Conservation (phyloP, 2,888 invertebrate species). For the Tineola bisselliella region DNA sequence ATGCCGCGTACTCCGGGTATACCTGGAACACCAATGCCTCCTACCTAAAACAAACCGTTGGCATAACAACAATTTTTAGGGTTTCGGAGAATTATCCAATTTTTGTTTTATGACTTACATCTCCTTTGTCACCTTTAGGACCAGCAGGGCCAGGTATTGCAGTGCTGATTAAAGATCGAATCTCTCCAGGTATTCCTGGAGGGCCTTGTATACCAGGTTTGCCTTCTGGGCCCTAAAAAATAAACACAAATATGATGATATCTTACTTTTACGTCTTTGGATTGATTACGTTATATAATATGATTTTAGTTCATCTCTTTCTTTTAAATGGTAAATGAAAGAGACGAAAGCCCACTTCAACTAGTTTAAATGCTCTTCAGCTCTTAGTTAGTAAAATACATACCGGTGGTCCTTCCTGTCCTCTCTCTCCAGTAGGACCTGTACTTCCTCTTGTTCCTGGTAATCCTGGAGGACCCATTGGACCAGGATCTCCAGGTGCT, state of each 20-base stretch:
- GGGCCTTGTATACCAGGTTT: conserved; percentile 39
- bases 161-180: conserved; percentile 29
- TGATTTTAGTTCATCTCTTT: no score
- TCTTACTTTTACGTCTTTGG: no score
- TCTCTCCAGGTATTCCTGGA: conserved; percentile 44
- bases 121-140: conserved; percentile 44
- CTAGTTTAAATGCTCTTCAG: no score
- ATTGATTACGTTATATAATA: no score
- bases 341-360: no score
- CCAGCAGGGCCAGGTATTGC: conserved; percentile 45
- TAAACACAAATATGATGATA: background rate
- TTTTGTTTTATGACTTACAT: conserved; percentile 24
- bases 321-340: no score
- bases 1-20: conserved; percentile 51
- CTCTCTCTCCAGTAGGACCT: conserved; percentile 49
- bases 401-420: conserved; percentile 60
- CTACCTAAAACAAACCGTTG: background rate
- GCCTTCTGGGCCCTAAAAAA: conserved; percentile 27
- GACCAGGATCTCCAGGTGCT: conserved; percentile 31
- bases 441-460: conserved; percentile 30
- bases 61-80: background rate
- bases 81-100: no score
- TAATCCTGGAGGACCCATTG: conserved; percentile 30
- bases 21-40: conserved; percentile 46
- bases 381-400: conserved; percentile 8